phyloP scores from a whole-genome alignment of 2,113 vertebrate genomes.

The Anguilla japonica region DNA sequence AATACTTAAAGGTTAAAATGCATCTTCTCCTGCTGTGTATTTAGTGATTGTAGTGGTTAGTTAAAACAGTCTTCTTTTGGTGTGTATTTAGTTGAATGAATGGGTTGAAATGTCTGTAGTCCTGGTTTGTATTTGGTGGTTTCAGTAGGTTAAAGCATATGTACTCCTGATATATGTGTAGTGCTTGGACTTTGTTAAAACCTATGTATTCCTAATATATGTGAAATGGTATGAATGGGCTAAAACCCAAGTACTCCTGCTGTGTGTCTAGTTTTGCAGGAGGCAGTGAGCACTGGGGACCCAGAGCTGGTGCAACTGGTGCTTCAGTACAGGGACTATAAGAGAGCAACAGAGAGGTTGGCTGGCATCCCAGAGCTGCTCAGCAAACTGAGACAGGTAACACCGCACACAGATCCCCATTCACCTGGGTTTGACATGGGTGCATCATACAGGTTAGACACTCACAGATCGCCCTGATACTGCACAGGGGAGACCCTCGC shows the following conservation, averaged over 20 bases:
- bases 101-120: background rate
- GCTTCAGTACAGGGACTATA: constrained; percentile 91
- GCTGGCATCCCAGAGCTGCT: constrained; percentile 90
- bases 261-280: constrained; percentile 82
- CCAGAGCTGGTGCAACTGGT: constrained; percentile 92
- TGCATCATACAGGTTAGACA: background rate
- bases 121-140: background rate
- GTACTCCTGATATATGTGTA: background rate
- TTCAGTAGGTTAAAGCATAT: background rate
- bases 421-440: background rate
- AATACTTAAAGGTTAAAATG: too few species aligned
- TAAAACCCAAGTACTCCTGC: background rate
- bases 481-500: background rate
- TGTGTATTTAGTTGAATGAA: background rate
- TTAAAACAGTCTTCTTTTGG: background rate
- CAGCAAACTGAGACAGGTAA: constrained; percentile 87
- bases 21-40: background rate
- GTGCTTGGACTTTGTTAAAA: background rate
- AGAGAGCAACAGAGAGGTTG: constrained; percentile 82
- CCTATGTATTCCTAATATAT: background rate
- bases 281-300: constrained; percentile 92
- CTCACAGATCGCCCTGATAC: background rate
- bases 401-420: background rate
- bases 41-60: background rate
- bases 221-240: background rate